Conservation (phyloP, 1,140 invertebrate genomes). For the Stenopsyche tienmushanensis region DNA sequence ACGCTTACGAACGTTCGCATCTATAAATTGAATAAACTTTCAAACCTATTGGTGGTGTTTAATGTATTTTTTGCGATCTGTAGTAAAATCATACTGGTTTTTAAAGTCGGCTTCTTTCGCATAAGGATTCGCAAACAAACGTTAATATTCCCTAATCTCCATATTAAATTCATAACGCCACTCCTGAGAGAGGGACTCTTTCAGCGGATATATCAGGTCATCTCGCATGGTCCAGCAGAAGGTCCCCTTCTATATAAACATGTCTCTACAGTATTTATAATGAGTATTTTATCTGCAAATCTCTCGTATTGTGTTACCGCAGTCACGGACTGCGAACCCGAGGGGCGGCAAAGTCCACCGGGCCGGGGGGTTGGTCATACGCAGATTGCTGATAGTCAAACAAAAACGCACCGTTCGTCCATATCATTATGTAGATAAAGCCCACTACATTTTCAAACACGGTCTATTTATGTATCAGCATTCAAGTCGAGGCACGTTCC, state of each 20-base stretch:
- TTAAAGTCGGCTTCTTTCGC: too few species aligned
- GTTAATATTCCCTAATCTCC: too few species aligned
- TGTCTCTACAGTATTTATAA: slow-evolving; percentile 36
- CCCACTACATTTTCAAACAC: slow-evolving; percentile 5
- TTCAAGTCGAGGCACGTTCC: too few species aligned
- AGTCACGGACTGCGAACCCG: slow-evolving; percentile 5
- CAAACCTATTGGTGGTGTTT: too few species aligned
- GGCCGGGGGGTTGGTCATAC: not conserved
- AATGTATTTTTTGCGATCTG: too few species aligned
- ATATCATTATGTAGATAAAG: slow-evolving; percentile 2
- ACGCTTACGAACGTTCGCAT: too few species aligned
- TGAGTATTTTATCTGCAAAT: slow-evolving; percentile 40
- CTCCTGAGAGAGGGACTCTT: not conserved
- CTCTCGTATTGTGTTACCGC: slow-evolving; percentile 36
- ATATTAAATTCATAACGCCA: too few species aligned
- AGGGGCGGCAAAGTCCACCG: not conserved
- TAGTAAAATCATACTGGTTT: too few species aligned
- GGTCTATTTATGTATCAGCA: too few species aligned
- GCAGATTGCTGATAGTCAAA: slow-evolving; percentile 10
- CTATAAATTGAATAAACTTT: too few species aligned
- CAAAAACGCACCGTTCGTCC: slow-evolving; percentile 9
- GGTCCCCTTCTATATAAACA: not conserved
- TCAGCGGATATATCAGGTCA: not conserved
- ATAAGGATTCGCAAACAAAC: too few species aligned
- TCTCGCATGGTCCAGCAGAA: not conserved